Base-by-base conservation (phyloP, 1,140 invertebrate species). In the Bilobella aurantiaca region DNA sequence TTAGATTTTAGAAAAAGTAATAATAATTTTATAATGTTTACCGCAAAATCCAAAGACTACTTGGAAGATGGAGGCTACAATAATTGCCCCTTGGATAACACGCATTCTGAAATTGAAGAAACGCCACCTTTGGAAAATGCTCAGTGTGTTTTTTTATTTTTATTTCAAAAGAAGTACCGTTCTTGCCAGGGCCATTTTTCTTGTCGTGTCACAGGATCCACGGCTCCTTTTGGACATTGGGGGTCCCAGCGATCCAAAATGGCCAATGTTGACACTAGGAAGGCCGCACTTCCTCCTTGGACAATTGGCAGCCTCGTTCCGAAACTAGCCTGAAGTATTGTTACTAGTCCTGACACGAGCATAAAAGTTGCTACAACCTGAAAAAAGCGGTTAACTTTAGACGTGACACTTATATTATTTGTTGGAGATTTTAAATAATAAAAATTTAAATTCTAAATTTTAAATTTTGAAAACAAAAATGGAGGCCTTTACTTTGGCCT, bases 311-410 rank as follows among this genome's bases (percentile, higher is more conserved):
- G 76, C 69, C 80, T 80, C 69, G 49, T 29, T 12, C 62, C 53
- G 21, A 64, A 58, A 8, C 47, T 57, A 34, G 3, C 34, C 34
- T 93, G 91, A 1, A 93, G 67, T 69, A 88, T 83, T 0, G 91
- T 93, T 2, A 89, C 84, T 0, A 95, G 75, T 18, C 90, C 91
- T 27, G 89, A 89, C 3, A 92, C 87, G 74, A 93, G 90, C 62
- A 93, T 90, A 82, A 91, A 90, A 0, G 90, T 91, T 34, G 58
- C 23, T 3, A 60, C 29, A 14, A 58, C 12, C 23, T 56, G 21
- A n/a, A n/a, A n/a, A n/a, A n/a, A n/a, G n/a, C n/a, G n/a, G n/a
- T n/a, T n/a, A n/a, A n/a, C n/a, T n/a, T n/a, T n/a, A n/a, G n/a
- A n/a, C n/a, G n/a, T n/a, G n/a, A n/a, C n/a, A n/a, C n/a, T n/a